Evolutionary conservation across 1,140 invertebrate species (phyloP), one percentile per base, ranked within the genome.

Genomic region (Drosophila arizonae): DNA sequence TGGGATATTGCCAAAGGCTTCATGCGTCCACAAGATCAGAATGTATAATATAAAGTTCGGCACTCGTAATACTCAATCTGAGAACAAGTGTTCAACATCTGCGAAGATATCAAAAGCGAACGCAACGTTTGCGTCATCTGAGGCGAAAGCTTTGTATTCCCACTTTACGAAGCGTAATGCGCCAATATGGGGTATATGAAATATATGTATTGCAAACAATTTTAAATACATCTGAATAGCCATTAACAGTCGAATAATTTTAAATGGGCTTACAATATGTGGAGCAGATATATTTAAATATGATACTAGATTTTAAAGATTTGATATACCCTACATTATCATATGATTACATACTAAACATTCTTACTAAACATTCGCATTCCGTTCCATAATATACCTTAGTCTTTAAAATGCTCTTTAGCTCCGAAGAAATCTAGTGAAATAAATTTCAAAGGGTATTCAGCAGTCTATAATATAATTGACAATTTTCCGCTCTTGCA

Each of bases 41-140:
- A 36, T 45, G 28, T 15, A 39, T 48, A 62, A 39, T 48, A 21
- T 4, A 10, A 21, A 55, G 33, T 33, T 33, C 33, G 33, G 33
- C 33, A 36, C 30, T 33, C 21, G 45, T 48, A 62, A 39, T 48
- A 30, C 9, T 13, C 30, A 55, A 48, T 71, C 30, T 72, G 43
- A 54, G 50, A 78, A 62, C 58, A 71, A 76, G 62, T 64, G 50
- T 46, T 15, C 41, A 13, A 28, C 33, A 43, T 11, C 5, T 45
- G 21, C 46, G 52, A 46, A 6, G 43, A 28, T 56, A 30, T 51
- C 57, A 60, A 58, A 66, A 56, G 51, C 15, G 4, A n/a, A 11
- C 52, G 30, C 52, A 17, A 21, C 11, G 45, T 36, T 81, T 77
- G 63, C 57, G 57, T 60, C 57, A 60, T 60, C 13, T n/a, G 15